A percentile compares a stretch with the other conserved stretches of the same genome.
Evolutionary conservation across 2,113 vertebrate genomes (phyloP).

Genomic region (Ornithorhynchus anatinus): DNA sequence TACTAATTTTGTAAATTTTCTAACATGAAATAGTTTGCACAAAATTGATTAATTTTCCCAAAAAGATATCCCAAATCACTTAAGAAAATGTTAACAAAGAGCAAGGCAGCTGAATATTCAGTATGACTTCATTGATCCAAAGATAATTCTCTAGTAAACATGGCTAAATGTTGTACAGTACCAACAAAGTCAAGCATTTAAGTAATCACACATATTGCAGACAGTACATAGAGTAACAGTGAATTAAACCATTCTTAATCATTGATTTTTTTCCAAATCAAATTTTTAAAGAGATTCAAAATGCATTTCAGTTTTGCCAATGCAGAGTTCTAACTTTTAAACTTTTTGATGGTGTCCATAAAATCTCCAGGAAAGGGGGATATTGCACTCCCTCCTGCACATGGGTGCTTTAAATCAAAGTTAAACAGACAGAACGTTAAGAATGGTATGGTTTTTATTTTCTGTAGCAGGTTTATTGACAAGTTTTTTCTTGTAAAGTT

Average conservation of each 20-base stretch:
- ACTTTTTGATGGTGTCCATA: conserved; percentile 65
- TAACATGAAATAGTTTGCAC: background rate
- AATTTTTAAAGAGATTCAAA: conserved; percentile 24
- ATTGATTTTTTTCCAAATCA: conserved; percentile 24
- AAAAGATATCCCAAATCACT: background rate
- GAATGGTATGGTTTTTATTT: conserved; percentile 71
- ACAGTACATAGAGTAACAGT: background rate
- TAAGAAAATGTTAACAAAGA: background rate
- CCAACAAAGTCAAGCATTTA: background rate
- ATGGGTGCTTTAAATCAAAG: conserved; percentile 80
- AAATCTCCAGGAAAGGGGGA: conserved; percentile 71
- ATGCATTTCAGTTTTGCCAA: conserved; percentile 19
- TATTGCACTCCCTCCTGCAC: conserved; percentile 64
- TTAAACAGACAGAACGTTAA: conserved; percentile 79
- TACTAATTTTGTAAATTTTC: background rate
- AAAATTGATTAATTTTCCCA: background rate
- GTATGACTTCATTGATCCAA: conserved; percentile 1
- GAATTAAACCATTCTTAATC: conserved; percentile 46
- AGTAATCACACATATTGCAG: background rate
- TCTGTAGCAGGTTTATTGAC: conserved; percentile 73
- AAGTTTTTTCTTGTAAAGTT: conserved; percentile 71
- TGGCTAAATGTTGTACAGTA: background rate
- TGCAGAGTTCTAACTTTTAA: conserved; percentile 61
- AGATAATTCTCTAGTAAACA: too few species aligned
- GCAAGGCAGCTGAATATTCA: background rate